phyloP scores from a whole-genome alignment of 2,113 vertebrate genomes.

The Urocolius indicus region DNA sequence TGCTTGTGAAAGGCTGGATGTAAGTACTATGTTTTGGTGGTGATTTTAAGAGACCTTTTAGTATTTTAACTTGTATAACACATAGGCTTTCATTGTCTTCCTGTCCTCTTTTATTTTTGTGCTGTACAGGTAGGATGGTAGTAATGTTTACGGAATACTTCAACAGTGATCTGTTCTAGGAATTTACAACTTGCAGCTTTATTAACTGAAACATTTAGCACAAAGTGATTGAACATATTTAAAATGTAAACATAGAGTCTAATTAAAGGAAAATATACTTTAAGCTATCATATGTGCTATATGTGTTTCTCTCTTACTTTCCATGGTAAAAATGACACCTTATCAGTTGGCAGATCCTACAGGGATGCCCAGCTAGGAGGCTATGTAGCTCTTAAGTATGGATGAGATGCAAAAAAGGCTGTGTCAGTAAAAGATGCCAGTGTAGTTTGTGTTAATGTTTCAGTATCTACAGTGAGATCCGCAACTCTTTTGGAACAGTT shows the following conservation, averaged over 20 bases:
- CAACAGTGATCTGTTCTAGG: background rate
- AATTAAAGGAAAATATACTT: background rate
- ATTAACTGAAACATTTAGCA: background rate
- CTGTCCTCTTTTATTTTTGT: background rate
- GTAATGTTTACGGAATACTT: background rate
- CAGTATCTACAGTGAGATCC: background rate
- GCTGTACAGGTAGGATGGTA: background rate
- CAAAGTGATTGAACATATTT: background rate
- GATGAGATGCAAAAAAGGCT: background rate
- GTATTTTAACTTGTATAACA: background rate
- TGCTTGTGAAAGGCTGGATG: conserved; percentile 45
- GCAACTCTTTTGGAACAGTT: background rate
- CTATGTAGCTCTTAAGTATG: background rate
- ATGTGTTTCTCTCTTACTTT: conserved; percentile 9
- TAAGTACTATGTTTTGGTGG: conserved; percentile 39
- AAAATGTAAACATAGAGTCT: background rate
- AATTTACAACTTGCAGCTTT: background rate
- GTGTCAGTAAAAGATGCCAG: background rate
- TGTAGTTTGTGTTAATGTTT: background rate
- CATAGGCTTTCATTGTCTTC: background rate
- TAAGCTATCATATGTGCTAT: background rate
- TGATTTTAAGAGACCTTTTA: conserved; percentile 11
- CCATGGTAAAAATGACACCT: background rate
- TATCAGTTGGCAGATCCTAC: background rate
- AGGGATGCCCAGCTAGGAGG: background rate